Conservation (phyloP, 2,797 vertebrate genomes). For the Hippocampus kuda region DNA sequence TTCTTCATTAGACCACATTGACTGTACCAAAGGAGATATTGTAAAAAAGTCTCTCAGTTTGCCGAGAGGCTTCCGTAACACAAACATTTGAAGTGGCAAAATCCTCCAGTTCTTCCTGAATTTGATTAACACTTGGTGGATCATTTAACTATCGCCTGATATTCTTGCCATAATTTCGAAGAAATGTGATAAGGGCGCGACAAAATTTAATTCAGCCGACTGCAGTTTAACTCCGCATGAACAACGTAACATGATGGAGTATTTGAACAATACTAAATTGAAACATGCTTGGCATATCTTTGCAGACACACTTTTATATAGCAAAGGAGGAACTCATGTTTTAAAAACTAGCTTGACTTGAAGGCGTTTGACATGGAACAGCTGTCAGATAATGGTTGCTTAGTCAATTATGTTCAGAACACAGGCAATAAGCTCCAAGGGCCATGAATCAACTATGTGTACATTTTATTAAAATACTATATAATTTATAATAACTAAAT, state of each 20-base stretch:
- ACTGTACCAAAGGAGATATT: not conserved
- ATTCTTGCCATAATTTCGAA: not conserved
- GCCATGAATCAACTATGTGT: not conserved
- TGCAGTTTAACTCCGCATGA: not conserved
- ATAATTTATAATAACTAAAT: no score
- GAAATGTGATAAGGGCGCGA: not conserved
- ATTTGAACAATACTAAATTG: not conserved
- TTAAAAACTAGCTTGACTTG: not conserved
- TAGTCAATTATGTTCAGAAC: not conserved
- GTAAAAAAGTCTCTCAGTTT: not conserved
- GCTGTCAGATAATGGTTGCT: conserved; percentile 9
- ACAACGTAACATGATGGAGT: not conserved
- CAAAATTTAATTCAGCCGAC: not conserved
- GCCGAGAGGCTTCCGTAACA: not conserved
- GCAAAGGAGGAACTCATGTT: no score
- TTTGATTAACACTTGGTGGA: not conserved
- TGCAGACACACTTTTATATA: not conserved
- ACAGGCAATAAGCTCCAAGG: conserved; percentile 1
- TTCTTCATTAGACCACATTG: not conserved
- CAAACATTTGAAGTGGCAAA: not conserved
- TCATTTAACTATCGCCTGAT: not conserved
- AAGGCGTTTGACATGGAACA: conserved; percentile 13
- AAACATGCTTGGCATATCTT: not conserved
- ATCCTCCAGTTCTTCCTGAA: not conserved
- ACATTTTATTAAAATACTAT: not conserved